Evolutionary conservation across 2,888 invertebrate species (phyloP).

Genomic region (Trissolcus japonicus): DNA sequence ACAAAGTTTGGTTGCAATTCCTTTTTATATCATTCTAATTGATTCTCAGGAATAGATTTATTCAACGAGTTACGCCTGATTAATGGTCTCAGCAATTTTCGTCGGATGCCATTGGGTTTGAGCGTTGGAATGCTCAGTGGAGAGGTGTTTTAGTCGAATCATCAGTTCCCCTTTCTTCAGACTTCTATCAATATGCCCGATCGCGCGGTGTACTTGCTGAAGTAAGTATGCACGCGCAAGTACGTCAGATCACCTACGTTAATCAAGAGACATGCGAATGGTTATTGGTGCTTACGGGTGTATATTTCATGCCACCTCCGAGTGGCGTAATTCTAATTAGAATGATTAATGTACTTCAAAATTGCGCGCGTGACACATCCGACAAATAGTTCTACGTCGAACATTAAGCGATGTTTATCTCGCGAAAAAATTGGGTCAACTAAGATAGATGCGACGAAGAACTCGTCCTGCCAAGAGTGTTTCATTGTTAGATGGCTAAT

Average conservation of each 20-base stretch:
- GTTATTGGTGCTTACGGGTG: constrained; percentile 22
- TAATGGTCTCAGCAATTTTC: constrained; percentile 14
- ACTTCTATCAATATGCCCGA: constrained; percentile 33
- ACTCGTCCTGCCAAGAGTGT: not conserved
- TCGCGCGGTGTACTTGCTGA: constrained; percentile 21
- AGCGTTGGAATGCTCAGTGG: constrained; percentile 16
- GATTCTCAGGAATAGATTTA: too few relatives aligned
- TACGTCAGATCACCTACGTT: constrained; percentile 18
- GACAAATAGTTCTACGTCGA: not conserved
- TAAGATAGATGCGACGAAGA: not conserved
- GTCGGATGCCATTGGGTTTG: constrained; percentile 30
- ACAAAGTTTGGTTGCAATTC: too few relatives aligned
- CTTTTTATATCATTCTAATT: too few relatives aligned
- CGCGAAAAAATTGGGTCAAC: constrained; percentile 16
- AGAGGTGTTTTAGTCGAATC: constrained; percentile 21
- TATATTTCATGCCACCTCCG: constrained; percentile 23
- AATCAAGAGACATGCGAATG: constrained; percentile 38
- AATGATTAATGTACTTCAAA: constrained; percentile 37
- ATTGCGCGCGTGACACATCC: constrained; percentile 6
- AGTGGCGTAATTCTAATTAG: constrained; percentile 25
- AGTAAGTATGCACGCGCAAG: constrained; percentile 31
- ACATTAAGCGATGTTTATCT: constrained; percentile 28
- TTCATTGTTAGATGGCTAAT: too few relatives aligned
- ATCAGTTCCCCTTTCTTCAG: constrained; percentile 26
- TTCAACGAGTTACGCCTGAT: too few relatives aligned